Conservation (phyloP, 2,888 invertebrate genomes). For the Cabera pusaria region DNA sequence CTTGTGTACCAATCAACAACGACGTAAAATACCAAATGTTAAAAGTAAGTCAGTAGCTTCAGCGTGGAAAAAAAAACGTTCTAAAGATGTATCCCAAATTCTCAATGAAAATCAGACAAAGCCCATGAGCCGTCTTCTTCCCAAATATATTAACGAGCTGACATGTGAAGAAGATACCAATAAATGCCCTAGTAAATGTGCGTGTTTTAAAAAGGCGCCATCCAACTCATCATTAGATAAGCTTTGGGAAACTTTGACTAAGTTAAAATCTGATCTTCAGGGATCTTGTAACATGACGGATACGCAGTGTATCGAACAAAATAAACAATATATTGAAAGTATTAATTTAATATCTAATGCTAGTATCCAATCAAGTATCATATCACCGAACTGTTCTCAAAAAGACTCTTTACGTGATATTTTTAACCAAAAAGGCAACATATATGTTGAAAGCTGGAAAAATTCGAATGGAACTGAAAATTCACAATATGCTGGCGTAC, state of each 20-base stretch:
- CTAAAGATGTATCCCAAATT: conserved; percentile 33
- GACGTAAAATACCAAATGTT: conserved; percentile 27
- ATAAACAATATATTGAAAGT: no score
- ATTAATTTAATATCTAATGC: conserved; percentile 3
- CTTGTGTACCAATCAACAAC: conserved; percentile 48
- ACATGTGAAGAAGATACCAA: conserved; percentile 23
- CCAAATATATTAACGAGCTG: conserved; percentile 27
- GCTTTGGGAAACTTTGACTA: conserved; percentile 52
- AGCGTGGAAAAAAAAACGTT: conserved; percentile 30
- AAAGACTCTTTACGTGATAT: no score
- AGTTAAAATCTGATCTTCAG: conserved; percentile 48
- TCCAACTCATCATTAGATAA: conserved; percentile 66
- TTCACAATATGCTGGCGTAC: not conserved
- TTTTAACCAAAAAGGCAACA: no score
- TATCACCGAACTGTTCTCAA: no score
- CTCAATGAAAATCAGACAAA: conserved; percentile 37
- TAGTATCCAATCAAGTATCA: conserved; percentile 6
- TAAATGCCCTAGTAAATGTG: conserved; percentile 48
- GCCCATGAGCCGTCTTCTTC: conserved; percentile 35
- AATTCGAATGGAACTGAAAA: no score
- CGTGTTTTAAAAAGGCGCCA: conserved; percentile 65
- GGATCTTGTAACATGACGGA: conserved; percentile 6
- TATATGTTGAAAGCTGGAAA: no score
- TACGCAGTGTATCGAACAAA: no score
- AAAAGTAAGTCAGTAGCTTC: conserved; percentile 14